Evolutionary conservation across 2,797 vertebrate genomes (phyloP), one percentile per base, ranked within the genome.

Genomic region (Sparus aurata): DNA sequence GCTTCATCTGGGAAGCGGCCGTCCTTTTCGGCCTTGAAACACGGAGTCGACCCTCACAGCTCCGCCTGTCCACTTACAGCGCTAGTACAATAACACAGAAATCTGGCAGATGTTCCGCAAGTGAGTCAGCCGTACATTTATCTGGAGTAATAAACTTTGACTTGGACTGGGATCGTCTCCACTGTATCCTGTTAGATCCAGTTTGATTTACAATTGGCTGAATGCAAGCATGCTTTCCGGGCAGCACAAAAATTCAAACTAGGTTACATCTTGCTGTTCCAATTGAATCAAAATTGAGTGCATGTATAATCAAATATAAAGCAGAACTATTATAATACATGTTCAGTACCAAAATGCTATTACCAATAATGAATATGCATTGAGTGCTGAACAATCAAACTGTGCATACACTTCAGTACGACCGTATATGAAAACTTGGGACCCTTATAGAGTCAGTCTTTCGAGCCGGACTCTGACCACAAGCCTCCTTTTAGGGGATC

Each of bases 121-220:
- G 79, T 91, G 90, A 93, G 83, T 93, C 87, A 91, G 77, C 54
- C 64, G 49, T 49, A n/a, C 62, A 79, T 92, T 90, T 86, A 91
- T 89, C 80, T 82, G 64, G 73, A 87, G 73, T 81, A 75, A 83
- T 86, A 88, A 90, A 92, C 79, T 83, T 64, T 52, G 73, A 61
- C 63, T 79, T 79, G 72, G 79, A 79, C 49, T 43, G 53, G 63
- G 54, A 85, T 77, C 57, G 53, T 68, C 69, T 67, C n/a, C 61
- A 76, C 69, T 69, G 50, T 46, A 82, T 90, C 88, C 90, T 87
- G 91, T 84, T 89, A 57, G 81, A 89, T 92, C 91, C 63, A 53
- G 91, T 84, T 90, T 85, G 77, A 87, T 88, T 87, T 87, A 73
- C 70, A 43, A 69, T 62, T 76, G 80, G 77, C 60, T 64, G 61